Percentiles rank a stretch among this genome's conserved stretches.
Conservation (phyloP, 2,888 invertebrate species). For the Euclidia mi region DNA sequence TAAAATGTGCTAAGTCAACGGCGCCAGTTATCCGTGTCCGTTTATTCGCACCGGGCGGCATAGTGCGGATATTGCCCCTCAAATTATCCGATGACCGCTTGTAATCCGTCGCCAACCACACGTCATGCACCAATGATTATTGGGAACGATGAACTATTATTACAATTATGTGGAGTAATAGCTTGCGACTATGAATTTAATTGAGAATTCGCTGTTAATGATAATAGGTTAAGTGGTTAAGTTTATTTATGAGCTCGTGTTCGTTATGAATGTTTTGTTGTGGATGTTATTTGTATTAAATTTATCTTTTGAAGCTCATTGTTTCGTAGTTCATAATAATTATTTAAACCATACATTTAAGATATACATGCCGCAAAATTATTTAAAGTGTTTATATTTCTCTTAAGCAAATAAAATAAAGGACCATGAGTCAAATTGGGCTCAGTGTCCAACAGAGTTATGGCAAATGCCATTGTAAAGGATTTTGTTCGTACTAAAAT, state of each 20-base stretch:
- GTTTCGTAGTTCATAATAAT: too few relatives aligned
- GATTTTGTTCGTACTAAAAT: too few relatives aligned
- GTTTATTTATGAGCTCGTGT: not conserved
- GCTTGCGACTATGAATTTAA: slow-evolving; percentile 33
- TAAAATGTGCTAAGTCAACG: slow-evolving; percentile 65
- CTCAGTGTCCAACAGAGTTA: too few relatives aligned
- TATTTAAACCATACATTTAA: too few relatives aligned
- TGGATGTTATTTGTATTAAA: too few relatives aligned
- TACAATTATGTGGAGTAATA: slow-evolving; percentile 33
- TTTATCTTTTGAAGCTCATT: too few relatives aligned
- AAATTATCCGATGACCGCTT: slow-evolving; percentile 77
- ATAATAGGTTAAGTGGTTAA: slow-evolving; percentile 7
- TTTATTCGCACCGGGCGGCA: slow-evolving; percentile 59
- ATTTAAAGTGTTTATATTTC: too few relatives aligned
- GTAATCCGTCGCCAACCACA: slow-evolving; percentile 68
- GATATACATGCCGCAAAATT: too few relatives aligned
- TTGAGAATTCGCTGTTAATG: slow-evolving; percentile 17
- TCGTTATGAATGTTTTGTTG: not conserved
- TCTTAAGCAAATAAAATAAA: too few relatives aligned
- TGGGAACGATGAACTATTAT: slow-evolving; percentile 54
- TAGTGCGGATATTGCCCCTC: slow-evolving; percentile 67
- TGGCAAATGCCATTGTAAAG: too few relatives aligned
- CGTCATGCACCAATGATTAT: slow-evolving; percentile 60
- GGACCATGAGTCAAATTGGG: too few relatives aligned
- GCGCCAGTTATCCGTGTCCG: slow-evolving; percentile 60